phyloP scores from a whole-genome alignment of 2,888 invertebrate genomes.

The Epirrita christyi region DNA sequence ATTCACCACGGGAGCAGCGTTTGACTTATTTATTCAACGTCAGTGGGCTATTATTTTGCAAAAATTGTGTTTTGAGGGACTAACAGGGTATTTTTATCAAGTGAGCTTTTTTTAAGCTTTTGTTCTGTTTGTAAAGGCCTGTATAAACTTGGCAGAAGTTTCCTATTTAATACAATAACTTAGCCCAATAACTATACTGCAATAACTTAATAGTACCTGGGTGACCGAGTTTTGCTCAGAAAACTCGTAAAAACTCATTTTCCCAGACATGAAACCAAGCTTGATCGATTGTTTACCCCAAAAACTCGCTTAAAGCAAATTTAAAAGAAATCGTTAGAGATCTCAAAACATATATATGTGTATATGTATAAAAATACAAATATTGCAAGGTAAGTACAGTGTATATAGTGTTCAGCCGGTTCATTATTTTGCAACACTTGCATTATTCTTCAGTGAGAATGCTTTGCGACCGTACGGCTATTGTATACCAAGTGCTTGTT shows the following conservation, averaged over 20 bases:
- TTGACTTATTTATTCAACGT: constrained; percentile 29
- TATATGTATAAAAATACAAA: no score
- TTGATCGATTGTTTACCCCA: no score
- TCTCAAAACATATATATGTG: no score
- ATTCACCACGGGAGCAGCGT: constrained; percentile 18
- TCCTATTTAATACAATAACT: no score
- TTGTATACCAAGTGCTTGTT: constrained; percentile 28
- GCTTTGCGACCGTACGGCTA: constrained; percentile 11
- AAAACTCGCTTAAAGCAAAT: no score
- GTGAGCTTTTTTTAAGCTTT: constrained; percentile 1
- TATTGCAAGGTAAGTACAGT: not conserved
- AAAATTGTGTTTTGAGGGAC: constrained; percentile 21
- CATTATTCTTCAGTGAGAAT: constrained; percentile 22
- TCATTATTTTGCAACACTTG: constrained; percentile 23
- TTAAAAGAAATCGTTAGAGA: no score
- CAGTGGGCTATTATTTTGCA: constrained; percentile 20
- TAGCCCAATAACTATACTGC: no score
- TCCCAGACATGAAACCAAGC: no score
- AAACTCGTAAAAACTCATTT: no score
- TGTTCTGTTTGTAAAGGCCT: not conserved
- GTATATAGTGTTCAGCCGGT: not conserved
- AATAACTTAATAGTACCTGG: no score
- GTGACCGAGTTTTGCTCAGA: no score
- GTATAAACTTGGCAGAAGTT: no score
- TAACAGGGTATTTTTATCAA: constrained; percentile 5